Base-by-base conservation (phyloP, 2,888 invertebrate species). In the Aethes cnicana region DNA sequence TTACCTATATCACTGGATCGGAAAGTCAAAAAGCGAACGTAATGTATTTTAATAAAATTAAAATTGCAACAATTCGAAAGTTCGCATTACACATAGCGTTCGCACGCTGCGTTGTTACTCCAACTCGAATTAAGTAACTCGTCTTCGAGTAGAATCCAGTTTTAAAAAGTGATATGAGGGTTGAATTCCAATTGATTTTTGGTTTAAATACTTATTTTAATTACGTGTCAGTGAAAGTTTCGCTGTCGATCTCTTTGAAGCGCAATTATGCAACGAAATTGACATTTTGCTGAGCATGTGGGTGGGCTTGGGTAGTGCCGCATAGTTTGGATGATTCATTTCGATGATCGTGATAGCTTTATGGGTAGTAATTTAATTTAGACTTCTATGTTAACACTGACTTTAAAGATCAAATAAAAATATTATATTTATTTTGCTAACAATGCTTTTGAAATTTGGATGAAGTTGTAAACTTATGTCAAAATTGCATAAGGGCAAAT, bases 221-320 rank as follows among this genome's bases (percentile, higher is more conserved):
- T 64, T 63, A 56, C 46, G 36, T 30, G 58, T 64, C 59, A 63
- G 67, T 59, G 69, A 68, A 66, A 61, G 47, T 50, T 57, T 58
- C 11, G 5, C 48, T 52, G 55, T 33, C 56, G 37, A 43, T 52
- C 56, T 53, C 39, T 53, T 49, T 55, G 55, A 61, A 59, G 59
- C 50, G 37, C 14, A 48, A 39, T 59, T 55, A 52, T 23, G 52
- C 37, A 57, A 59, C 28, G 30, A 12, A 52, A 28, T 52, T 59
- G 59, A 59, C 59, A 59, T 59, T 59, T 59, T 26, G 35, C 39
- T 42, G 7, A 11, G 33, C 33, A 18, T 33, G 52, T 52, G 52
- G 52, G 52, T 46, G 52, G 52, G 37, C 46, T 32, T 25, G 23
- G 17, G 25, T 20, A 37, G 36, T 30, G 11, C 7, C 11, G 25